Conservation (phyloP, 2,113 vertebrate genomes). For the Oriolus oriolus region DNA sequence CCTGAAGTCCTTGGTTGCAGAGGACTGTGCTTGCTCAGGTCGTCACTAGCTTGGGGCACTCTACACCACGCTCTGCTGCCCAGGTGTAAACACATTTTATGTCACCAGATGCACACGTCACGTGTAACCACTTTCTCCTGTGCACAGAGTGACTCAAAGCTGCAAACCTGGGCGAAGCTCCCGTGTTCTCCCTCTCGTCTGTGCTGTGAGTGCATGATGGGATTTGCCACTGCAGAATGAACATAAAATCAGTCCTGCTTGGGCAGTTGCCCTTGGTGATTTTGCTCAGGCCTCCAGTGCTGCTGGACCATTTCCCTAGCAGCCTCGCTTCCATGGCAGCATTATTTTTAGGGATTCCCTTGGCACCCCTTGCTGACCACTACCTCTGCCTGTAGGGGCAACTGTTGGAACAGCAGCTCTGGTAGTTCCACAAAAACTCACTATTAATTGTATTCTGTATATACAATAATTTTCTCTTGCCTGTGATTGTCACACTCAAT, state of each 20-base stretch:
- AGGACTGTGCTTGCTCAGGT: background rate
- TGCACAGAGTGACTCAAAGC: background rate
- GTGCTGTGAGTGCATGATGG: fast-evolving
- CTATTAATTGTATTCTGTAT: background rate
- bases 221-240: background rate
- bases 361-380: background rate
- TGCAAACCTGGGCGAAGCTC: background rate
- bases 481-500: background rate
- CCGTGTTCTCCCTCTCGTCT: background rate
- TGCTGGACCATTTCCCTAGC: background rate
- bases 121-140: background rate
- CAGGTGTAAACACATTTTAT: background rate
- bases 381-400: fast-evolving
- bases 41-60: background rate
- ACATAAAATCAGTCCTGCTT: background rate
- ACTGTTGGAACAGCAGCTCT: background rate
- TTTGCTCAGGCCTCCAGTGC: background rate
- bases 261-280: background rate
- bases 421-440: background rate
- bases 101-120: background rate
- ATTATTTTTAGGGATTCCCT: background rate
- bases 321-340: background rate
- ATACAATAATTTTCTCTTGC: background rate
- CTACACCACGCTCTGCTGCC: background rate
- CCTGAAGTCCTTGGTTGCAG: background rate